Base-by-base conservation (phyloP, 2,797 vertebrate species). In the Myotis findleyi region DNA sequence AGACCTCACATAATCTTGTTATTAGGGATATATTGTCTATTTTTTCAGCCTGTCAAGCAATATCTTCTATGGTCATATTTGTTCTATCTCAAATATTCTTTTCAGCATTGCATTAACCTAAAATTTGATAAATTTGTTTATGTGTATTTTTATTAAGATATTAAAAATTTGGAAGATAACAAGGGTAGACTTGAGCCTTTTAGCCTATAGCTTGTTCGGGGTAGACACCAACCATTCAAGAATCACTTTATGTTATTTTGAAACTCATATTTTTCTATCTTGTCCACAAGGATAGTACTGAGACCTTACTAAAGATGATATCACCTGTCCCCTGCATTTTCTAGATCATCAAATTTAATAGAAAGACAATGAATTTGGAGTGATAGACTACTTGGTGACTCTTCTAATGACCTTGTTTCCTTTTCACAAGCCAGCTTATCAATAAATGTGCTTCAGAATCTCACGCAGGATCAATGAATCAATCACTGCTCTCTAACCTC, bases 271-370 rank as follows among this genome's bases (percentile, higher is more conserved):
- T 84, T 89, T 88, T 71, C 49, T 20, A 1, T 87, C 9, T 94
- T 71, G 11, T 73, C 51, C 73, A 75, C 18, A 51, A 87, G 33
- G 82, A 71, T 93, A 83, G 68, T 95, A 59, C 53, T 83, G 36
- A 96, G 30, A 91, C 8, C 21, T 89, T 91, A 91, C 51, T 92
- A 55, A 72, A 94, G 88, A 91, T 33, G 27, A 25, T 90, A 16
- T 64, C 66, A 49, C 59, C 47, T 69, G 27, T 72, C 25, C 41
- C 30, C 49, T 83, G 7, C 51, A 57, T 93, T 90, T 95, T 90
- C 77, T 92, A 44, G 73, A 76, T 90, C 36, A 86, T 23, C 14
- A 76, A 75, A 86, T 94, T 55, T 88, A 91, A 86, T 72, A 53
- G 85, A 82, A 83, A 79, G 44, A 18, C 68, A 66, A 0, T 95